Percentiles rank a stretch among this genome's conserved stretches.
Evolutionary conservation across 2,797 vertebrate species (phyloP).

Genomic region (Dipus sagitta): DNA sequence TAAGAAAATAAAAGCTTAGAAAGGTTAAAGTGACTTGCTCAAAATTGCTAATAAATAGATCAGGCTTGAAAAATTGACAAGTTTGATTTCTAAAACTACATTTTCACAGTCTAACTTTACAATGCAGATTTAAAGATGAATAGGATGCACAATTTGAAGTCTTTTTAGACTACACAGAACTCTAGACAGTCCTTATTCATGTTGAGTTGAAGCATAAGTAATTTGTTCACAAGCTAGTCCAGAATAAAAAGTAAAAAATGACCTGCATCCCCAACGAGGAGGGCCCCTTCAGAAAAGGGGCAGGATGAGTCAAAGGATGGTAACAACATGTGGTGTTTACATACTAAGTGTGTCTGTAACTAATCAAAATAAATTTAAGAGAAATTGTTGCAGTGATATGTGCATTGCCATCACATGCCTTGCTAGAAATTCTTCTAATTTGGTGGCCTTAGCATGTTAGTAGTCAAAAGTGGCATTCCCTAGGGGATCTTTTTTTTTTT

Average conservation of each 20-base stretch:
- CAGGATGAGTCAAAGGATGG: too few relatives aligned
- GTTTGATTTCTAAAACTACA: not conserved
- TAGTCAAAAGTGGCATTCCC: slow-evolving; percentile 25
- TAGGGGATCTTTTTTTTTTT: not conserved
- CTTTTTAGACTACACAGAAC: not conserved
- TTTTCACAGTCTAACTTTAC: slow-evolving; percentile 13
- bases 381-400: too few relatives aligned
- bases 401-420: not conserved
- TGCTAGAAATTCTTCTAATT: not conserved
- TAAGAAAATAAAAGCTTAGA: not conserved
- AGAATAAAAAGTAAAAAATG: not conserved
- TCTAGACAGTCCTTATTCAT: not conserved
- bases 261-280: too few relatives aligned
- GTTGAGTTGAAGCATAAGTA: not conserved
- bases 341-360: too few relatives aligned
- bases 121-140: not conserved
- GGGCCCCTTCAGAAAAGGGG: too few relatives aligned
- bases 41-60: not conserved
- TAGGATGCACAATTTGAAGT: not conserved
- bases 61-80: slow-evolving; percentile 6
- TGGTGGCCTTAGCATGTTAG: not conserved
- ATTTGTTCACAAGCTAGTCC: not conserved
- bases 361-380: too few relatives aligned
- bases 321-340: too few relatives aligned
- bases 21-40: not conserved